phyloP scores from a whole-genome alignment of 2,888 invertebrate species.

The Dicroscelio sp. region DNA sequence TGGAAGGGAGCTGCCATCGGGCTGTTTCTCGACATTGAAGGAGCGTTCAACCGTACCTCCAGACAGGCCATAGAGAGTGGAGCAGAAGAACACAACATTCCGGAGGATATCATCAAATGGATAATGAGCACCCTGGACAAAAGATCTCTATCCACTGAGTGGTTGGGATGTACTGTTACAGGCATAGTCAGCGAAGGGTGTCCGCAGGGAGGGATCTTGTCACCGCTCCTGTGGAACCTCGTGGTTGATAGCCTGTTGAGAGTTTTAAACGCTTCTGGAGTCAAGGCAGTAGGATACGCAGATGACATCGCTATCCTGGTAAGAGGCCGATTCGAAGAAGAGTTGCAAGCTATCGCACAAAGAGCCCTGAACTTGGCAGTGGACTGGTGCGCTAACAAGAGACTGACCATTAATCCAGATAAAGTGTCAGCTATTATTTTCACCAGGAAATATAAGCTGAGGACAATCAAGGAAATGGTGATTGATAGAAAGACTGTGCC shows the following conservation, averaged over 20 bases:
- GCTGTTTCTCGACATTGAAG: slow-evolving; percentile 18
- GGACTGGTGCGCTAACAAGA: neutral
- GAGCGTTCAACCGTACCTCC: neutral
- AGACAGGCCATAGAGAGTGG: neutral
- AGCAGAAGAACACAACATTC: neutral
- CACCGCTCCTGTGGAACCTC: neutral
- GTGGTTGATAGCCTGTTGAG: neutral
- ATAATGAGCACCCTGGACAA: neutral
- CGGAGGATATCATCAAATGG: neutral
- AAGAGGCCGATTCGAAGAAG: slow-evolving; percentile 9
- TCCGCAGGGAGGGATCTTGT: neutral
- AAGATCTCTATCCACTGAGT: neutral
- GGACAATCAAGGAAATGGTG: neutral
- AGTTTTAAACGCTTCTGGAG: neutral
- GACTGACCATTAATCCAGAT: neutral
- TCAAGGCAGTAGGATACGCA: slow-evolving; percentile 2
- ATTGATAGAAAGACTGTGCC: neutral
- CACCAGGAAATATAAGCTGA: slow-evolving; percentile 44
- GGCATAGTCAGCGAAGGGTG: neutral
- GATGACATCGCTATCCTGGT: slow-evolving; percentile 44
- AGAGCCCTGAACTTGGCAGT: neutral
- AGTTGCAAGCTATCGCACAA: neutral
- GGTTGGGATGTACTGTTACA: neutral
- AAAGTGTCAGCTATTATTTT: slow-evolving; percentile 26
- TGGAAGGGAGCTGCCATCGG: slow-evolving; percentile 21